Base-by-base conservation (phyloP, 2,888 invertebrate species). In the Caenorhabditis wallacei region DNA sequence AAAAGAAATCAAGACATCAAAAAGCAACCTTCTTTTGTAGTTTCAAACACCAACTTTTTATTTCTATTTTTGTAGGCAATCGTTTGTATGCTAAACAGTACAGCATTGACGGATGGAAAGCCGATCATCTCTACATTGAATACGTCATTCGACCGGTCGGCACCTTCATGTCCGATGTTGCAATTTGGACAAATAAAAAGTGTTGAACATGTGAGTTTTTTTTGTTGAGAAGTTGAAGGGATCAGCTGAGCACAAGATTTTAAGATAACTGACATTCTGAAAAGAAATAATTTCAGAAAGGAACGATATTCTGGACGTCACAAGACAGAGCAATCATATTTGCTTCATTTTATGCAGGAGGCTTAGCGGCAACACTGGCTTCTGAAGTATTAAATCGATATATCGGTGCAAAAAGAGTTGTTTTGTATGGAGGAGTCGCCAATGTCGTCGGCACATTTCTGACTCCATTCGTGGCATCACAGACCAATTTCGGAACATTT, bases 31-130 rank as follows among this genome's bases (percentile, higher is more conserved):
- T 53, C n/a, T n/a, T 66, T 18, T 2, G 46, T 30, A 51, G 64
- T 66, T 40, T 66, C 66, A 51, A 61, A 63, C 53, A 53, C 24
- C 48, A 53, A 61, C 40, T 18, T 26, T 26, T 24, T 46, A 59
- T 7, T 43, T 61, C 13, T 59, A n/a, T 18, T 48, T n/a, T 70
- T 83, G 43, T 64, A 83, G 84, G 83, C 89, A n/a, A 88, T 90
- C 86, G 89, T 90, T 10, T 90, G 90, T 74, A 91, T 90, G 90
- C 85, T 90, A 68, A 90, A 89, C 78, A 82, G 84, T 66, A 88
- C 89, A 20, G 87, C 89, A 20, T 40, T 89, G 63, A 82, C 82
- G 20, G 80, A 80, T 24, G 80, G 79, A 30, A 70, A 72, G 54
- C 70, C 74, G 61, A 46, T 69, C 43, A 72, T 61, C 61, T 26